phyloP scores from a whole-genome alignment of 2,888 invertebrate genomes.

The Litoditis marina region DNA sequence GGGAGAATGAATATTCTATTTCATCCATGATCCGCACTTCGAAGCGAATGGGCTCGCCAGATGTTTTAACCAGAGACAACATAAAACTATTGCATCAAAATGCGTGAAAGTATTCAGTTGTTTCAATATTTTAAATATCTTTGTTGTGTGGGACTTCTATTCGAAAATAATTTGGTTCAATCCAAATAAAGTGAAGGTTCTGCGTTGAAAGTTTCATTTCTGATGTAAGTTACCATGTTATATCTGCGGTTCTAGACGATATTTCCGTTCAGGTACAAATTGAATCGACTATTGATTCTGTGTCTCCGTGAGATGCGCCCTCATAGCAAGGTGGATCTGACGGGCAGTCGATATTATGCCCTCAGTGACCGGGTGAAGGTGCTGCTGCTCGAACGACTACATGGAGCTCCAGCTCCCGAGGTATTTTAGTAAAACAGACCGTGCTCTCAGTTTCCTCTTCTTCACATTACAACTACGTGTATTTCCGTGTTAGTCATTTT shows the following conservation, averaged over 20 bases:
- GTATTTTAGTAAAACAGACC: slow-evolving; percentile 20
- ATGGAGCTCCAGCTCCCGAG: slow-evolving; percentile 59
- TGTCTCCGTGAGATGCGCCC: slow-evolving; percentile 59
- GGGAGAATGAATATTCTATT: no score
- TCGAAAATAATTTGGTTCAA: no score
- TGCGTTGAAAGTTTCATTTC: no score
- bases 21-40: no score
- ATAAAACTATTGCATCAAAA: no score
- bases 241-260: neutral
- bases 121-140: no score
- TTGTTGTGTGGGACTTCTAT: no score
- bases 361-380: slow-evolving; percentile 61
- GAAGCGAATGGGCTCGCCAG: no score
- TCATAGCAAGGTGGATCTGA: slow-evolving; percentile 55
- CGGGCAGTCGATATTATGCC: slow-evolving; percentile 58
- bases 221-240: neutral
- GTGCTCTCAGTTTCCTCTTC: slow-evolving; percentile 1
- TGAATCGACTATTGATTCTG: slow-evolving; percentile 58
- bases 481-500: neutral
- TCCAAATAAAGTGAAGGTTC: no score
- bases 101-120: no score
- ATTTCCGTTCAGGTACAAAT: slow-evolving; percentile 45
- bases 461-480: neutral
- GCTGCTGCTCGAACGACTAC: slow-evolving; percentile 57
- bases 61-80: no score